Base-by-base conservation (phyloP, 2,113 vertebrate species). In the Telmatochromis sp. region DNA sequence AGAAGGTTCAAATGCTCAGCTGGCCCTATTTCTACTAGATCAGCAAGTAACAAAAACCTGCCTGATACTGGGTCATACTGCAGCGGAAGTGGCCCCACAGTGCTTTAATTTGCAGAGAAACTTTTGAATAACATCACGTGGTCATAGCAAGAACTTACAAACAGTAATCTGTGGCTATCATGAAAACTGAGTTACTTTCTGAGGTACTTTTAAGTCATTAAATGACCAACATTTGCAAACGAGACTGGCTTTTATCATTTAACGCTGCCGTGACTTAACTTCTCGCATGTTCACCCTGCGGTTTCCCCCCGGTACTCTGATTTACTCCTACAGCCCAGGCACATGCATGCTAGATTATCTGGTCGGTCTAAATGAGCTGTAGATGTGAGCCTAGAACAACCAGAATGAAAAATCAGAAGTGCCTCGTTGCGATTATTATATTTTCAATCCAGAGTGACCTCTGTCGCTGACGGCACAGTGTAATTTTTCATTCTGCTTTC, bases 401-500 rank as follows among this genome's bases (percentile, higher is more conserved):
- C 40, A 40, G 5, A 81, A 7, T 12, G 51, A 15, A 28, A 35
- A 58, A 37, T 33, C 35, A 8, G 4, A 78, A 51, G 35, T 49
- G 10, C 42, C 53, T 35, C 12, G 4, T 13, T 42, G 47, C 4
- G 5, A 31, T 31, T 7, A 5, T 35, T 31, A 49, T 11, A 21
- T 8, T 45, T 75, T n/a, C 6, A 82, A 26, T 84, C 21, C 70
- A 33, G 33, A 19, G 13, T 17, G 55, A 82, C 37, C 17, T 91
- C 83, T 83, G 63, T 88, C 81, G 88, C 75, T 89, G 89, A 83
- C 37, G 31, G 47, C 54, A 63, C 3, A 85, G 75, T 53, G 68
- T 28, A 54, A 21, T 23, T n/a, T 53, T 89, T 89, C 70, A 82
- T 88, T 89, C 82, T 82, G 82, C 89, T 91, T 83, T 92, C 79